phyloP scores from a whole-genome alignment of 2,797 vertebrate genomes.

The Trichosurus vulpecula region DNA sequence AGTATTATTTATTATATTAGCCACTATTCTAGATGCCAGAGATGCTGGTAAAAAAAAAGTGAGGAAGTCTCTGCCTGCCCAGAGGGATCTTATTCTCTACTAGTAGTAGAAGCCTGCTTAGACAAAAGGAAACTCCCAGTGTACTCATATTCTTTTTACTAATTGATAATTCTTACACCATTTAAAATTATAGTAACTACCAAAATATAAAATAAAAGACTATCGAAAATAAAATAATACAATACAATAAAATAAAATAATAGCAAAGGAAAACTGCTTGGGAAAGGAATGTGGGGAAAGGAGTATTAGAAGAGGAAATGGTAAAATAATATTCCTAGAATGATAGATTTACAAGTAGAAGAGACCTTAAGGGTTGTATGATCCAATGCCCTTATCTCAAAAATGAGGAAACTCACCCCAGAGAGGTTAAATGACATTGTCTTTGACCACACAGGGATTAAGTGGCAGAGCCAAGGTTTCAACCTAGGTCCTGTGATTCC shows the following conservation, averaged over 20 bases:
- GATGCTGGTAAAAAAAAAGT: background rate
- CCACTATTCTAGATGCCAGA: background rate
- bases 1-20: background rate
- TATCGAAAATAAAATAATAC: too few relatives aligned
- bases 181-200: constrained; percentile 16
- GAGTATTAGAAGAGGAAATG: background rate
- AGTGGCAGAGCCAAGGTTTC: background rate
- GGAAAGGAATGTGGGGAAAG: background rate
- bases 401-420: background rate
- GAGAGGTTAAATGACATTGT: background rate
- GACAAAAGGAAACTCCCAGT: background rate
- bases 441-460: background rate
- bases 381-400: background rate
- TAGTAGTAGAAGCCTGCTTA: background rate
- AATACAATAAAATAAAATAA: too few relatives aligned
- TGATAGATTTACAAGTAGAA: background rate
- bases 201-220: too few relatives aligned
- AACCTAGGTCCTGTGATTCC: background rate
- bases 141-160: background rate
- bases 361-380: background rate
- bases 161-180: background rate
- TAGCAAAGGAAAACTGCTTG: background rate
- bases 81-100: background rate
- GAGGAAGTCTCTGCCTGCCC: background rate
- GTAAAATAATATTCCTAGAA: background rate